Evolutionary conservation across 2,888 invertebrate genomes (phyloP), one percentile per base, ranked within the genome.

Genomic region (Therioaphis trifolii): DNA sequence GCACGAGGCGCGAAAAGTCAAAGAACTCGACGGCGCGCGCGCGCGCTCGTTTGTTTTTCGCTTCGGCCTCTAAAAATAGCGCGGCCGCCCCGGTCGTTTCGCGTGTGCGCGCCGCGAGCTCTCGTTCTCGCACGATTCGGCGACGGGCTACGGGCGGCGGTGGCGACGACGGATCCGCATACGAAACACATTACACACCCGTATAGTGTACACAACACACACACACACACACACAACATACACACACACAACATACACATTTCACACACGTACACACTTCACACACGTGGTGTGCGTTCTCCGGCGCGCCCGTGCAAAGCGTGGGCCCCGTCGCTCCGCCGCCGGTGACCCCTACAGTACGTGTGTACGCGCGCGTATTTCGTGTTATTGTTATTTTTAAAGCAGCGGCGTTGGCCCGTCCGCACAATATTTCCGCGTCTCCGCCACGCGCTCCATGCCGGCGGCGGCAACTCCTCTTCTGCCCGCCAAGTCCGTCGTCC

Each of bases 1-100:
- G 40, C 80, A 80, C 71, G 69, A 80, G 80, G 71, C 80, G 80
- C 80, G 80, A 80, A 80, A 80, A 80, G 80, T 80, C 80, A 80
- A 80, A 80, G 80, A 80, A 80, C 80, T 61, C 80, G 80, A 11
- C 68, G 35, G 66, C 2, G 68, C 79, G 68, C 14, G 66, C 78
- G 78, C 77, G 63, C 66, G 71, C n/a, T n/a, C 69, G 79, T 71
- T 61, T 43, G 55, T 80, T 80, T 80, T 80, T 80, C 80, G 80
- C 80, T 71, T 29, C 4, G 80, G 80, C 80, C 71, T 80, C 80
- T 80, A 80, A 80, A 80, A 80, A 80, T 80, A 80, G 80, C 71
- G 80, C 80, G 58, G 21, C 80, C 80, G 69, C 69, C 71, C 27
- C 43, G 80, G 58, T 69, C 78, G 78, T 79, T 79, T 80, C 80